Conservation (phyloP, 2,797 vertebrate species). For the Nasua narica region DNA sequence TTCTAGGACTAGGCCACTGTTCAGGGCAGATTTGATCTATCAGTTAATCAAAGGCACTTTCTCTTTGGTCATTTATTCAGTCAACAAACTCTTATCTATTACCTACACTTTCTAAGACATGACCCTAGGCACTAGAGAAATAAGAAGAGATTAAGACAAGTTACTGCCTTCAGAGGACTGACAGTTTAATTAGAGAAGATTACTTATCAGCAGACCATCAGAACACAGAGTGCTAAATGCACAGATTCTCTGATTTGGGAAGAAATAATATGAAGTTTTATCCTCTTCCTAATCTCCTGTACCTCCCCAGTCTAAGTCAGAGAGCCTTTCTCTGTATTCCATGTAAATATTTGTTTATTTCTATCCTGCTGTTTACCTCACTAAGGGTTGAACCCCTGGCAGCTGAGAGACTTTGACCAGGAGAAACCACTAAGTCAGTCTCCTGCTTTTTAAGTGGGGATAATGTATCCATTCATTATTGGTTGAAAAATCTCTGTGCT, state of each 20-base stretch:
- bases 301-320: background rate
- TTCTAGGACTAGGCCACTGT: background rate
- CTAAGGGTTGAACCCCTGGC: background rate
- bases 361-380: background rate
- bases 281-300: background rate
- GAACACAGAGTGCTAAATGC: background rate
- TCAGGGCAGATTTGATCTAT: background rate
- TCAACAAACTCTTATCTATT: background rate
- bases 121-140: background rate
- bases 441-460: background rate
- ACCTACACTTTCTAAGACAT: background rate
- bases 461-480: background rate
- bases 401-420: background rate
- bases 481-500: background rate
- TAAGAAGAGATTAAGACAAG: background rate
- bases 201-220: background rate
- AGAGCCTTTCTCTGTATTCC: background rate
- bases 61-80: background rate
- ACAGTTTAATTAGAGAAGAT: background rate
- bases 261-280: background rate
- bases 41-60: background rate
- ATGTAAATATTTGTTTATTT: background rate
- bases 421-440: background rate
- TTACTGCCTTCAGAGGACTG: background rate
- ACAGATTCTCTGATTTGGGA: background rate